Evolutionary conservation across 2,113 vertebrate genomes (phyloP).

Genomic region (Paraplagusia blochii): DNA sequence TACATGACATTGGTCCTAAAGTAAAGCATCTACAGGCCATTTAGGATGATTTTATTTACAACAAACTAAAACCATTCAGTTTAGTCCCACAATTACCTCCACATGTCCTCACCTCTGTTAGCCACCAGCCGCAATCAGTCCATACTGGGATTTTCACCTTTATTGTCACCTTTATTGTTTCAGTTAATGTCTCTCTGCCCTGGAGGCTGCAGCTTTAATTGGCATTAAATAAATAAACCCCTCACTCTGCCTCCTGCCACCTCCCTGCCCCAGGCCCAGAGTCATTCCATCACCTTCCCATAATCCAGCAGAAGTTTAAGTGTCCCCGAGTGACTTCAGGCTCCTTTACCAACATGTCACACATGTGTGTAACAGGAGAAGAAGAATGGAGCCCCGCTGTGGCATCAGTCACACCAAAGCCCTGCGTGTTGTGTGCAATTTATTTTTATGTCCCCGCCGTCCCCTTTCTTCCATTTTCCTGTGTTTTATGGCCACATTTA

Average conservation of each 20-base stretch:
- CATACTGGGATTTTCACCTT: conserved; percentile 25
- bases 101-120: conserved; percentile 13
- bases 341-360: conserved; percentile 23
- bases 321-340: conserved; percentile 18
- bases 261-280: conserved; percentile 14
- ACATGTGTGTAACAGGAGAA: conserved; percentile 14
- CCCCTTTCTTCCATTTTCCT: conserved; percentile 1
- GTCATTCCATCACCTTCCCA: conserved; percentile 50
- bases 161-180: conserved; percentile 28
- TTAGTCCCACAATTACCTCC: conserved; percentile 1
- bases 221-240: conserved; percentile 7
- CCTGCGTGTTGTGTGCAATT: conserved; percentile 5
- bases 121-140: conserved; percentile 19
- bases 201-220: conserved; percentile 42
- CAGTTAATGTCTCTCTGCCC: conserved; percentile 27
- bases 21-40: too few species aligned
- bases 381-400: conserved; percentile 16
- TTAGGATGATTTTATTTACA: too few species aligned
- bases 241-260: conserved; percentile 16
- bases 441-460: not conserved
- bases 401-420: not conserved
- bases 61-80: conserved; percentile 1
- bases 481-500: conserved; percentile 14
- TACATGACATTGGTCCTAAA: too few species aligned
- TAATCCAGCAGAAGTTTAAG: conserved; percentile 43